Percentiles rank a stretch among this genome's conserved stretches.
phyloP scores from a whole-genome alignment of 1,140 invertebrate genomes.

The Drosophila erecta region DNA sequence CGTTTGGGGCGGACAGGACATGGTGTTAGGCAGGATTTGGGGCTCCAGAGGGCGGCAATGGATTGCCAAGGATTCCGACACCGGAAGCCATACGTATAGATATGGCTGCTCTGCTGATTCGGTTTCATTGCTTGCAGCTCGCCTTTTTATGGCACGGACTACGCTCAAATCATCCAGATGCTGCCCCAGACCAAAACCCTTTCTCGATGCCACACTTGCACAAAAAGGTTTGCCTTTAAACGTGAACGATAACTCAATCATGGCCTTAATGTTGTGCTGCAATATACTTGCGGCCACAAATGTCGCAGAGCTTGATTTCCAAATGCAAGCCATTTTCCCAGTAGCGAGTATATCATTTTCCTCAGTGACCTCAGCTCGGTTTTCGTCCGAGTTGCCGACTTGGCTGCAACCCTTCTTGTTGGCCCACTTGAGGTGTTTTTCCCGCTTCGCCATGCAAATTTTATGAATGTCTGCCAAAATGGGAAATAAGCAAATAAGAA shows the following conservation, averaged over 20 bases:
- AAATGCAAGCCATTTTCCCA: neutral
- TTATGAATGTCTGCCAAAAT: slow-evolving; percentile 48
- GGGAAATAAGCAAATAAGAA: slow-evolving; percentile 35
- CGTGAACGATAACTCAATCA: neutral
- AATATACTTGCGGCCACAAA: no score
- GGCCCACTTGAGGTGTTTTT: slow-evolving; percentile 26
- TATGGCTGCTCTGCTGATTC: slow-evolving; percentile 22
- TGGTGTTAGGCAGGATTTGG: slow-evolving; percentile 7
- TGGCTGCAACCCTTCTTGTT: slow-evolving; percentile 16
- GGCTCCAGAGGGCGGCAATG: neutral
- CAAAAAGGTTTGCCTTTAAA: neutral
- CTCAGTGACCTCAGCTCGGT: slow-evolving; percentile 1
- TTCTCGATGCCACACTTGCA: neutral
- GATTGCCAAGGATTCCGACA: slow-evolving; percentile 4
- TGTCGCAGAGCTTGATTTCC: no score
- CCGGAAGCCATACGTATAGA: slow-evolving; percentile 30
- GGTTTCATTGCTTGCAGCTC: slow-evolving; percentile 34
- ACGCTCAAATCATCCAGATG: slow-evolving; percentile 21
- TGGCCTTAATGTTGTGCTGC: no score
- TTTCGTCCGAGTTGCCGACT: slow-evolving; percentile 9
- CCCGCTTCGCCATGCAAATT: slow-evolving; percentile 11
- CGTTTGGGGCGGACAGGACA: no score
- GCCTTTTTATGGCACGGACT: slow-evolving; percentile 32
- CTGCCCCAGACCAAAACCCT: slow-evolving; percentile 3
- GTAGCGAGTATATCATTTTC: neutral